Base-by-base conservation (phyloP, 1,140 invertebrate species). In the Trachymyrmex septentrionalis region DNA sequence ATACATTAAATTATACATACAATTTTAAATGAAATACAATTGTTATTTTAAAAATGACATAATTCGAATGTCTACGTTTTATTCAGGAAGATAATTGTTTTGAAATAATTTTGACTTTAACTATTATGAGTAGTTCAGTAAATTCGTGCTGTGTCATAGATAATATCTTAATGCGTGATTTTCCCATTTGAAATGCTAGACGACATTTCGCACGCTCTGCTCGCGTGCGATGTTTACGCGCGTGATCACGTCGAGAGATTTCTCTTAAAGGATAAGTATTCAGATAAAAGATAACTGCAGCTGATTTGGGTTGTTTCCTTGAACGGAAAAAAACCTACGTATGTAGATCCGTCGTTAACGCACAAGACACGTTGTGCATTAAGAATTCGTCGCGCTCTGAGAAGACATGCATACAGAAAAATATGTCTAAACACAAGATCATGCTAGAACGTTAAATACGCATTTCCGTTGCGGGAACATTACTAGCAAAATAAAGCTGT, bases 361-460 rank as follows among this genome's bases (percentile, higher is more conserved):
- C 69, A 72, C 48, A 67, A 48, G 63, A 87, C 89, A 71, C 80
- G 89, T 53, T 63, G 86, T 59, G 88, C 89, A 90, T 87, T 75
- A 90, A 81, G 61, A 90, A 87, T 87, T 85, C 44, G 44, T 66
- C 69, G 64, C 50, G 57, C 73, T 27, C 34, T 3, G 27, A 50
- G 55, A 19, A 73, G 10, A 53, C 27, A 63, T 38, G 77, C 55
- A 21, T 30, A 34, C 30, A 27, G 27, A 82, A 75, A 86, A 87
- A 89, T 87, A 89, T 89, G 73, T 84, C 85, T 57, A 87, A 87
- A 75, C 89, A 86, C 85, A 77, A 87, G 73, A 87, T 71, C 61
- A 59, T 44, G 44, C 34, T 57, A 27, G 53, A 55, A 48, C 53
- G 44, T 82, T 77, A 81, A 50, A 53, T 67, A 87, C 48, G 48